A percentile compares a stretch with the other conserved stretches of the same genome.
These are phyloP conservation scores for Campoplex capitator DNA, from an alignment of 2,888 invertebrate species.

Conservation along the genomic window DNA sequence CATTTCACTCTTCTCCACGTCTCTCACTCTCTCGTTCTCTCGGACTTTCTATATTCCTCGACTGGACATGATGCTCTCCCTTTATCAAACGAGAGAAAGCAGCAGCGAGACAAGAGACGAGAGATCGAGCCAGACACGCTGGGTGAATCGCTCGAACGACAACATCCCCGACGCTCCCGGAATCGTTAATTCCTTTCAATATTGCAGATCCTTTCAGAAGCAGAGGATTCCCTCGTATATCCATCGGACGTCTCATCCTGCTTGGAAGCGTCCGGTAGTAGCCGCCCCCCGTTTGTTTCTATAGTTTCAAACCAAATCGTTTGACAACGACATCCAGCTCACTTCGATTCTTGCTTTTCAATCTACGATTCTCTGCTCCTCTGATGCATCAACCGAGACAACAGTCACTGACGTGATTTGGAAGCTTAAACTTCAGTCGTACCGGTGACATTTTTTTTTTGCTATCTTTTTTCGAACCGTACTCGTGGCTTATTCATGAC, in stretches of 20 bases:
- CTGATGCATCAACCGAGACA: conserved; percentile 74
- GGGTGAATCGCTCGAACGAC: conserved; percentile 49
- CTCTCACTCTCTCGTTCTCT: not conserved
- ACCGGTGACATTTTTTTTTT: conserved; percentile 7
- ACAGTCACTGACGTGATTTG: conserved; percentile 43
- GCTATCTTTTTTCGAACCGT: conserved; percentile 3
- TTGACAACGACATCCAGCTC: conserved; percentile 59
- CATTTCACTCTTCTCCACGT: not conserved
- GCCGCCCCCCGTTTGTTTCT: conserved; percentile 45
- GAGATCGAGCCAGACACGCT: conserved; percentile 51
- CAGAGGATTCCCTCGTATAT: conserved; percentile 23
- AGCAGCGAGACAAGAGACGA: conserved; percentile 18
- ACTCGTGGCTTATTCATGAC: conserved; percentile 11
- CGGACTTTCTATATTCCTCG: conserved; percentile 16
- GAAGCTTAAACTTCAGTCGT: conserved; percentile 30
- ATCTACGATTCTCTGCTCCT: conserved; percentile 56
- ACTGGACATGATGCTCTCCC: conserved; percentile 3
- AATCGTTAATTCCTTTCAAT: conserved; percentile 83
- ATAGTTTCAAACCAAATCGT: conserved; percentile 43
- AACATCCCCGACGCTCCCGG: conserved; percentile 74
- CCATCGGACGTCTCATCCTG: conserved; percentile 36
- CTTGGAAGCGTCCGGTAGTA: conserved; percentile 9
- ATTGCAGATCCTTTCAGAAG: conserved; percentile 76
- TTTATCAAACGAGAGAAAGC: conserved; percentile 29
- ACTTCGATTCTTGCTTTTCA: conserved; percentile 36